Evolutionary conservation across 2,888 invertebrate genomes (phyloP), one percentile per base, ranked within the genome.

Genomic region (Smittia aterrima): DNA sequence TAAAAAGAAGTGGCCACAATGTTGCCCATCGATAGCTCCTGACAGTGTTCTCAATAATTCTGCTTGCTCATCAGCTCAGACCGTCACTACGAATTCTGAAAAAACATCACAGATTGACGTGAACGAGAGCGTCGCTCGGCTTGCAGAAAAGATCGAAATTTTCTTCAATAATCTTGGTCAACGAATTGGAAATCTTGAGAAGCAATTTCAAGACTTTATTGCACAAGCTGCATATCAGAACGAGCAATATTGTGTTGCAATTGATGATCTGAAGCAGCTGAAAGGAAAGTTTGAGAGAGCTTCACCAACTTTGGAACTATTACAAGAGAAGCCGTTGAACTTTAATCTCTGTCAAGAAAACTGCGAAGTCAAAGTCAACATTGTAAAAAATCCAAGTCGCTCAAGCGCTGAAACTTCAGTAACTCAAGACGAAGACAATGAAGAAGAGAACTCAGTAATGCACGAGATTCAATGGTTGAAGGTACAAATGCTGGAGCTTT

Each of bases 401-500:
- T 32, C 32, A 9, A 32, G 38, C 38, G 6, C 53, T 47, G 53
- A 4, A 47, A 47, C 53, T 2, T 13, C 18, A 18, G 11, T n/a
- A 47, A 18, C n/a, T 47, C 4, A 47, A 13, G 53, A 47, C 11
- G 53, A 47, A n/a, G 53, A 11, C 6, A 7, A 3, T 47, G n/a
- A 47, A 11, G n/a, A 47, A 16, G 53, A 7, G 6, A 11, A 18
- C n/a, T 16, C n/a, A 4, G 6, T 47, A 11, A 16, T 32, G 13
- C 13, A 11, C 1, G 66, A 68, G n/a, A 25, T 67, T 18, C n/a
- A 22, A 41, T 41, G 24, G 41, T 11, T 68, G 11, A 68, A 68
- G 9, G 16, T 41, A 16, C 68, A 16, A 47, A 68, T 68, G 47
- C 24, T 47, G 1, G 68, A 68, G 3, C 9, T 68, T 3, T 68